Percentiles rank a stretch among this genome's conserved stretches.
These are phyloP conservation scores for Gracilinanus agilis DNA, from an alignment of 2,113 vertebrate genomes.

Conservation along the genomic window DNA sequence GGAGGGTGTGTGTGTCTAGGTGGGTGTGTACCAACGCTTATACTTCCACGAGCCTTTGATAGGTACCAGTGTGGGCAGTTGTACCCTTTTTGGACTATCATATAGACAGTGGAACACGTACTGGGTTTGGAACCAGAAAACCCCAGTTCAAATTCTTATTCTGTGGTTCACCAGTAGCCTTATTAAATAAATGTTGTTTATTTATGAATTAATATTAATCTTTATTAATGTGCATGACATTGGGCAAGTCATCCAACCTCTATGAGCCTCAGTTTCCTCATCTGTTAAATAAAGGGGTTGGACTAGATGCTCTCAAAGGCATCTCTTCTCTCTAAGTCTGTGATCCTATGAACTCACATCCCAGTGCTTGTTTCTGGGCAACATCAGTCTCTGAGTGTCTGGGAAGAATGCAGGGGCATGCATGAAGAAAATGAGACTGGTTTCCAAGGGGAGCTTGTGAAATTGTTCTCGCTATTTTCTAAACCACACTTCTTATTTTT, in stretches of 20 bases:
- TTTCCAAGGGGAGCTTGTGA: background rate
- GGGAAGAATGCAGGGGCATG: background rate
- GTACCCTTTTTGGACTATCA: background rate
- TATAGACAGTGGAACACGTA: background rate
- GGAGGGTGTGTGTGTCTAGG: slow-evolving; percentile 57
- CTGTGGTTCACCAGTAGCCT: background rate
- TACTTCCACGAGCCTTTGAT: slow-evolving; percentile 11
- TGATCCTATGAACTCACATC: accelerated
- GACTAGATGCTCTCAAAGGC: background rate
- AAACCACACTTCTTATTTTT: background rate
- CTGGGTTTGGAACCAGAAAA: background rate
- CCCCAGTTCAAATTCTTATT: background rate
- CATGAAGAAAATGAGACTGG: background rate
- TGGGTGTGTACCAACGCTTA: slow-evolving; percentile 9
- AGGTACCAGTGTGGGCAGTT: background rate
- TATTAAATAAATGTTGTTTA: background rate
- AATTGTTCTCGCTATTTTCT: background rate
- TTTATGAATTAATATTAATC: too few relatives aligned
- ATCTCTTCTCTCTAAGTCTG: background rate
- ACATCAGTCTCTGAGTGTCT: background rate
- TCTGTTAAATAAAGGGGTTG: background rate
- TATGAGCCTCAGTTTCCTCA: background rate
- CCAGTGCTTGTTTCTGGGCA: background rate
- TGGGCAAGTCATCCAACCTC: background rate
- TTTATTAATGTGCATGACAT: background rate